A percentile compares a stretch with the other conserved stretches of the same genome.
Conservation (phyloP, 2,797 vertebrate species). For the Myotis findleyi region DNA sequence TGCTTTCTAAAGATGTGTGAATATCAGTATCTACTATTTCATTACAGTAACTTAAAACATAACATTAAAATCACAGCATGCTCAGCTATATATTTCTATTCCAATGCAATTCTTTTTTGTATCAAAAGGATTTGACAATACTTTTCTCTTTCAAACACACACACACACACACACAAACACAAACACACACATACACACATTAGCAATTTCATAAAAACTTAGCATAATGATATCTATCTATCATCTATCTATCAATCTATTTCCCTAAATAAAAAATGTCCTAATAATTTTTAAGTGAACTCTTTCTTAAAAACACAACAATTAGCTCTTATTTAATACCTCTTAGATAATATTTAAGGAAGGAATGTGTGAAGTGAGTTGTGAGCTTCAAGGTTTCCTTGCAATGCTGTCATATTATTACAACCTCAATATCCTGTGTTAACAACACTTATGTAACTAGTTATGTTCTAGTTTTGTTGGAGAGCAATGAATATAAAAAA, state of each 20-base stretch:
- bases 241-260: neutral
- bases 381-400: slow-evolving; percentile 75
- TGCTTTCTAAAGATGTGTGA: neutral
- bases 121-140: neutral
- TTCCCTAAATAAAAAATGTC: neutral
- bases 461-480: slow-evolving; percentile 78
- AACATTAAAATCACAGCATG: slow-evolving; percentile 7
- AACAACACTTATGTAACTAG: slow-evolving; percentile 70
- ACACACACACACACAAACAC: neutral
- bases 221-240: neutral
- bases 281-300: slow-evolving; percentile 53
- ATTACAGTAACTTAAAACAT: slow-evolving; percentile 13
- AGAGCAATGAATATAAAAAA: slow-evolving; percentile 62
- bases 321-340: slow-evolving; percentile 43
- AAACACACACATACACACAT: neutral
- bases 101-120: neutral
- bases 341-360: slow-evolving; percentile 70
- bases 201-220: neutral
- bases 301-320: slow-evolving; percentile 49
- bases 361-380: slow-evolving; percentile 65
- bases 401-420: slow-evolving; percentile 51
- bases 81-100: neutral
- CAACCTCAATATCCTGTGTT: slow-evolving; percentile 81
- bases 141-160: neutral
- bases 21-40: slow-evolving; percentile 1